Base-by-base conservation (phyloP, 2,113 vertebrate genomes). In the Dissostichus mawsoni region DNA sequence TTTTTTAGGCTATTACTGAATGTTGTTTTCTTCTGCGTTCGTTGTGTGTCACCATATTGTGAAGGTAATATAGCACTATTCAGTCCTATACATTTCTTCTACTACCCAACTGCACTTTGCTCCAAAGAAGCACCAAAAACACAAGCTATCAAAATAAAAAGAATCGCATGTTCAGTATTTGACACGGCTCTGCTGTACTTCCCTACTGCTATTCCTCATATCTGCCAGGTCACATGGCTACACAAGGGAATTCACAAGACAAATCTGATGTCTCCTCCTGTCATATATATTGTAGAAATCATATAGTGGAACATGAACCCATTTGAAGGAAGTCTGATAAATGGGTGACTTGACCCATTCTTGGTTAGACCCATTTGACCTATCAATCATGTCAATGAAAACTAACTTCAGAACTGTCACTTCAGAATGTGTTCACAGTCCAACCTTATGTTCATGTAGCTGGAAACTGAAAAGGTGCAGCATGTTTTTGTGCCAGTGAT, bases 391-490 rank as follows among this genome's bases (percentile, higher is more conserved):
- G 16, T 41, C 5, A 41, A 41, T 41, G 11, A 51, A 67, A 85
- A 78, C 55, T 14, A 29, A 53, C 33, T 63, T 48, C n/a, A 8
- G 75, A 10, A 55, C n/a, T 2, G 23, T 66, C 4, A 23, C 18
- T 52, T 75, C 52, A 8, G 45, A 74, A 74, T 80, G 52, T 51
- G 62, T 55, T 33, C 63, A 76, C 23, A 13, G 55, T 73, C 65
- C 84, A 47, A 82, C 36, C 13, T 17, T 76, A 25, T 69, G 76
- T 79, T 73, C 53, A 68, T 74, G 72, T 59, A 74, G 75, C n/a
- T 69, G 56, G 41, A 83, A 72, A 73, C 59, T 57, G 23, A 70
- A 88, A 41, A 91, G 84, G 68, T 77, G 80, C 85, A 86, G 75
- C 78, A 81, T 75, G 73, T 86, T 59, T 33, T 73, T 87, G 55